Evolutionary conservation across 23 tunicate species (phyloP).

Genomic region (Styela plicata): DNA sequence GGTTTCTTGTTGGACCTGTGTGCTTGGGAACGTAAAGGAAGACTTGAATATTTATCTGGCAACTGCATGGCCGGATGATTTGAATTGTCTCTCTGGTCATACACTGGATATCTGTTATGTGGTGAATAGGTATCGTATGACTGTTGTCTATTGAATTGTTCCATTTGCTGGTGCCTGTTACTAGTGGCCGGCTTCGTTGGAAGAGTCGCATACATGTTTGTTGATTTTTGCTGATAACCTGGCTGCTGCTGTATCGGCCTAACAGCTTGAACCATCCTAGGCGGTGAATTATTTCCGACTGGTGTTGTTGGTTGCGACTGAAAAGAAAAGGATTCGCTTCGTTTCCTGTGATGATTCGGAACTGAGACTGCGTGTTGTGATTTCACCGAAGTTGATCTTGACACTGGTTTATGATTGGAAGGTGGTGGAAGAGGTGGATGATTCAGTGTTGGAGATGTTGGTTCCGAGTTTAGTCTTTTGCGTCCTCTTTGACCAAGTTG

Average conservation of each 20-base stretch:
- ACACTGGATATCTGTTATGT: slow-evolving; percentile 1
- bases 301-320: slow-evolving; percentile 70
- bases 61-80: slow-evolving; percentile 21
- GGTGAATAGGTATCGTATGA: slow-evolving; percentile 14
- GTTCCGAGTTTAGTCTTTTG: slow-evolving; percentile 29
- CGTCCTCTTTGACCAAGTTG: slow-evolving; percentile 22
- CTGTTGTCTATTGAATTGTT: neutral
- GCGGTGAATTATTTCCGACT: slow-evolving; percentile 27
- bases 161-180: neutral
- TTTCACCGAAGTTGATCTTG: slow-evolving; percentile 5
- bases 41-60: slow-evolving; percentile 27
- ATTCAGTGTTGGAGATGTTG: neutral
- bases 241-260: slow-evolving; percentile 27
- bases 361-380: neutral
- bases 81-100: neutral
- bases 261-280: neutral
- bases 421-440: slow-evolving; percentile 10
- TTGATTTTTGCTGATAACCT: neutral
- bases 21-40: slow-evolving; percentile 12
- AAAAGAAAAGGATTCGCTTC: slow-evolving; percentile 23
- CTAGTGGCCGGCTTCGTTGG: slow-evolving; percentile 29
- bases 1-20: slow-evolving; percentile 16
- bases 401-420: slow-evolving; percentile 25
- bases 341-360: neutral
- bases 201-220: slow-evolving; percentile 38